A percentile compares a stretch with the other conserved stretches of the same genome.
Evolutionary conservation across 1,140 invertebrate genomes (phyloP).

Genomic region (Neodiprion pinetum): DNA sequence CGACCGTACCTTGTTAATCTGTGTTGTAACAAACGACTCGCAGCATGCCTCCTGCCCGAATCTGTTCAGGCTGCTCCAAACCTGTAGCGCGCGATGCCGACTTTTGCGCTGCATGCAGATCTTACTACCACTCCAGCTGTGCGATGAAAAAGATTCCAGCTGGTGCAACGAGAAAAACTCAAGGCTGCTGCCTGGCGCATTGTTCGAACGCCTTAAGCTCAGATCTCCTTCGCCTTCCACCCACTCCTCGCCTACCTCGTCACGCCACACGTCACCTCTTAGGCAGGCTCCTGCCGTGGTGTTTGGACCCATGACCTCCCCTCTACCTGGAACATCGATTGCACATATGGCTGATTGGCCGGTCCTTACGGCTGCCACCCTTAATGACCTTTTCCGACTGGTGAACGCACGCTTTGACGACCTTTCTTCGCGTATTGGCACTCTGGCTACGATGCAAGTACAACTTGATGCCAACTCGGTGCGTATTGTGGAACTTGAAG

Average conservation of each 20-base stretch:
- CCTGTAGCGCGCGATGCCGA: background rate
- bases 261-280: background rate
- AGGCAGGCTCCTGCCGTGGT: background rate
- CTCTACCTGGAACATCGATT: background rate
- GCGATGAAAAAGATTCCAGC: background rate
- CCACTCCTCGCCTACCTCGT: background rate
- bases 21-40: background rate
- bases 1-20: background rate
- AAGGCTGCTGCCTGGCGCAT: background rate
- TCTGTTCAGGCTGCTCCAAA: background rate
- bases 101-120: background rate
- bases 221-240: background rate
- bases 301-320: background rate
- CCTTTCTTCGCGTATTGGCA: background rate
- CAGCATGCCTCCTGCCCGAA: background rate
- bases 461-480: background rate
- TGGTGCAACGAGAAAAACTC: background rate
- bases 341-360: background rate
- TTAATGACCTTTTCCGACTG: background rate
- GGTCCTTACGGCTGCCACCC: background rate
- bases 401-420: background rate
- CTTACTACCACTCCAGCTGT: background rate
- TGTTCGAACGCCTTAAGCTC: background rate
- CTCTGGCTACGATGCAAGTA: background rate
- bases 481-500: background rate